Base-by-base conservation (phyloP, 1,140 invertebrate genomes). In the Heliconius eleuchia region DNA sequence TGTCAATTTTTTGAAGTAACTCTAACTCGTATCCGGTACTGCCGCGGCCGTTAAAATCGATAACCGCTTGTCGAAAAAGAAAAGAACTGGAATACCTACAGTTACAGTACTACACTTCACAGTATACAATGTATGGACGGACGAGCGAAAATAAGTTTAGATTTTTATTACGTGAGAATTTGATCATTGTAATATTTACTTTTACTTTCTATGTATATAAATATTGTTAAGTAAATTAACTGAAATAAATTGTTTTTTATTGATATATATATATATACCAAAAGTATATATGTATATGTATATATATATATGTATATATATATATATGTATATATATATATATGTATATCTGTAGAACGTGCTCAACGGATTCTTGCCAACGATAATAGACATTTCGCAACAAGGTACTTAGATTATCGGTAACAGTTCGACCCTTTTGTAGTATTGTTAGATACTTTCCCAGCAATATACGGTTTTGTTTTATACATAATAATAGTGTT, bases 11-110 rank as follows among this genome's bases (percentile, higher is more conserved):
- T 42, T 42, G 46, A 66, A 66, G 34, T 18, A 42, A 34, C 73
- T 74, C 52, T 52, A 42, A 23, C 74, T 75, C 39, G 74, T 16
- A 13, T 66, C 27, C 57, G 52, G 52, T 11, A 39, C 74, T 19
- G 60, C 34, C 23, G 42, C 42, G 42, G 60, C 34, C 23, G 83
- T 76, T 79, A 80, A 79, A 83, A 83, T 85, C 84, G 79, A 84
- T 86, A 86, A 80, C 78, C 80, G 71, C 70, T 73, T 30, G 77
- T 73, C 77, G 77, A 30, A 77, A 77, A 72, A 66, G 50, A 73
- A 78, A 66, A 27, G 9, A 66, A 66, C 23, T n/a, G 55, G 60
- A 66, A 16, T 13, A 66, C 27, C 23, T 30, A 66, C 60, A 66
- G 50, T 52, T 18, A 52, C 50, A 52, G 50, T 5, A 19, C 50